phyloP scores from a whole-genome alignment of 2,888 invertebrate genomes.

The Amphiduros pacificus region DNA sequence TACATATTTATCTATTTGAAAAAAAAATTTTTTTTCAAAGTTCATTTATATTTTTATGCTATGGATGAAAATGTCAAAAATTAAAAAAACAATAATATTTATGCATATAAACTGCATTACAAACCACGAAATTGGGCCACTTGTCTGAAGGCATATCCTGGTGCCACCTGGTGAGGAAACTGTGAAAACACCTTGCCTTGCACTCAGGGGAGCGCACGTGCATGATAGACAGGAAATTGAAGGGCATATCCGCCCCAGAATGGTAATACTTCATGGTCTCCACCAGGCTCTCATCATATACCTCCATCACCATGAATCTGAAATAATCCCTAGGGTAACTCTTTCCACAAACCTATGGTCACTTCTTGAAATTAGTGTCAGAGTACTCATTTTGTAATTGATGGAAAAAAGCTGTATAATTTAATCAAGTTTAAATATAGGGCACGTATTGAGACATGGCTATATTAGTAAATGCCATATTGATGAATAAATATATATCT shows the following conservation, averaged over 20 bases:
- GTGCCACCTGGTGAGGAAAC: conserved; percentile 25
- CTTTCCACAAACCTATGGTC: too few species aligned
- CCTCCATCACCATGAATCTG: conserved; percentile 64
- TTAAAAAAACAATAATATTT: too few species aligned
- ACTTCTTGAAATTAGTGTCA: too few species aligned
- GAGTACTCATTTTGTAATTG: too few species aligned
- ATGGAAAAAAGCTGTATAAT: too few species aligned
- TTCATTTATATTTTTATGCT: not conserved
- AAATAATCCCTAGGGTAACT: too few species aligned
- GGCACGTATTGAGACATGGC: too few species aligned
- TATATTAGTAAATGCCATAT: too few species aligned
- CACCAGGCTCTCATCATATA: conserved; percentile 30
- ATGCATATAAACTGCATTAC: conserved; percentile 38
- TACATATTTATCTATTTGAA: too few species aligned
- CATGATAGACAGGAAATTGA: conserved; percentile 24
- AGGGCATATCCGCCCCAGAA: conserved; percentile 31
- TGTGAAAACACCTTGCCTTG: conserved; percentile 31
- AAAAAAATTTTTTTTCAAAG: too few species aligned
- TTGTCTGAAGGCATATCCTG: conserved; percentile 21
- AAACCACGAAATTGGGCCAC: conserved; percentile 60
- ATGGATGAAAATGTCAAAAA: conserved; percentile 52
- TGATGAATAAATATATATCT: too few species aligned
- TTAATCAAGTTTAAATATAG: too few species aligned
- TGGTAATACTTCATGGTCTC: conserved; percentile 40
- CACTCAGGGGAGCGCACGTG: conserved; percentile 20